These are phyloP conservation scores for Rhabdophis nuchalis DNA, from an alignment of 2,797 vertebrate species.

Conservation along the genomic window DNA sequence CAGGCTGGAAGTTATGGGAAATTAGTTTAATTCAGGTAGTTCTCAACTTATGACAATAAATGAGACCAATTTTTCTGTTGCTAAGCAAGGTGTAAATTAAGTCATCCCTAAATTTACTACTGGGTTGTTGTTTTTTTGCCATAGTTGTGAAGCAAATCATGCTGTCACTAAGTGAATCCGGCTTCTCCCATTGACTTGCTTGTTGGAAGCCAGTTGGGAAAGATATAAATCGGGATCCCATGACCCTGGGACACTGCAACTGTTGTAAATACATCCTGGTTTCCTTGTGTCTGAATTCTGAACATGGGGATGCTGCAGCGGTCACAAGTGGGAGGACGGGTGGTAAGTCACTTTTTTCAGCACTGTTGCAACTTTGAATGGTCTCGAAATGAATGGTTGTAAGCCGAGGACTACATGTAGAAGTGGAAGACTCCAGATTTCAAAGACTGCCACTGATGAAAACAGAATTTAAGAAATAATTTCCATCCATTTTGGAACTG, in stretches of 20 bases:
- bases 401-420: background rate
- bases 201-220: background rate
- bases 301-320: background rate
- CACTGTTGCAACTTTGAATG: background rate
- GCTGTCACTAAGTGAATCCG: background rate
- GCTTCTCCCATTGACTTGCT: background rate
- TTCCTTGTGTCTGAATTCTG: background rate
- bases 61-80: background rate
- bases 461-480: background rate
- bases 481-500: background rate
- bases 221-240: background rate
- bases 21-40: background rate
- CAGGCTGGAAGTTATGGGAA: background rate
- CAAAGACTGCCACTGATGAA: background rate
- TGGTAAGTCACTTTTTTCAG: background rate
- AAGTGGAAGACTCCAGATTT: background rate
- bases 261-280: background rate
- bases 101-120: background rate
- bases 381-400: background rate
- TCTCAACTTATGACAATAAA: background rate
- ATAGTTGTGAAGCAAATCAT: background rate
- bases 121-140: background rate
- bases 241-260: background rate
- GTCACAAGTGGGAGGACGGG: background rate
- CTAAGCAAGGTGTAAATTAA: background rate